Conservation (phyloP, 23 tunicate species). For the Clavelina lepadiformis region DNA sequence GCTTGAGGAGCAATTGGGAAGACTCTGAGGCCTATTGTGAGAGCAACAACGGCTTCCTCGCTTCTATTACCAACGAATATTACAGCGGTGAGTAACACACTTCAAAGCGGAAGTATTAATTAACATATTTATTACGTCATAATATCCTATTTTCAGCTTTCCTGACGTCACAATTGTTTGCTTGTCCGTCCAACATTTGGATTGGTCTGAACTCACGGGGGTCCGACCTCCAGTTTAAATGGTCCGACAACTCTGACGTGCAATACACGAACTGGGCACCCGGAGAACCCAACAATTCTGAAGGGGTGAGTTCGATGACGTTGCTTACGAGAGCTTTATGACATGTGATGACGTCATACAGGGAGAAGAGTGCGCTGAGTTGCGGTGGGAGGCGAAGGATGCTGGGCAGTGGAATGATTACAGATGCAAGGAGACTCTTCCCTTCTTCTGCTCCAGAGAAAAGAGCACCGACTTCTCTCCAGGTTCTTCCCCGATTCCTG, state of each 20-base stretch:
- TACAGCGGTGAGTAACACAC: slow-evolving; percentile 56
- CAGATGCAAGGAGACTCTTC: slow-evolving; percentile 34
- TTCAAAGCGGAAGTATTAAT: not conserved
- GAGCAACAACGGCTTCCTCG: slow-evolving; percentile 40
- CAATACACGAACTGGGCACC: slow-evolving; percentile 55
- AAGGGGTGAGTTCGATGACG: slow-evolving; percentile 20
- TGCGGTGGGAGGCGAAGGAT: slow-evolving; percentile 22
- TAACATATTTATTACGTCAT: not conserved
- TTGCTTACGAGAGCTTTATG: not conserved
- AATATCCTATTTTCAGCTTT: slow-evolving; percentile 39
- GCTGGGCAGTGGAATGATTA: slow-evolving; percentile 75
- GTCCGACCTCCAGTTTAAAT: slow-evolving; percentile 27
- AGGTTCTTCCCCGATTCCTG: not conserved
- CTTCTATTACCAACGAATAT: slow-evolving; percentile 58
- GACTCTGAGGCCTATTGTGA: slow-evolving; percentile 80
- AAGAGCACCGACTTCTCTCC: slow-evolving; percentile 23
- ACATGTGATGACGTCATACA: slow-evolving; percentile 1
- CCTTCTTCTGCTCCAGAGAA: slow-evolving; percentile 39
- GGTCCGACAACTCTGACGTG: slow-evolving; percentile 65
- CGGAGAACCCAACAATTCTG: slow-evolving; percentile 52
- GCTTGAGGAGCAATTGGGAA: slow-evolving; percentile 41
- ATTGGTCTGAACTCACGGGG: slow-evolving; percentile 57
- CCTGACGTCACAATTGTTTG: slow-evolving; percentile 54
- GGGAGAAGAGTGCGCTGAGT: slow-evolving; percentile 67
- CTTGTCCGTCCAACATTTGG: slow-evolving; percentile 42